Base-by-base conservation (phyloP, 2,888 invertebrate genomes). In the Aphrophora alni region DNA sequence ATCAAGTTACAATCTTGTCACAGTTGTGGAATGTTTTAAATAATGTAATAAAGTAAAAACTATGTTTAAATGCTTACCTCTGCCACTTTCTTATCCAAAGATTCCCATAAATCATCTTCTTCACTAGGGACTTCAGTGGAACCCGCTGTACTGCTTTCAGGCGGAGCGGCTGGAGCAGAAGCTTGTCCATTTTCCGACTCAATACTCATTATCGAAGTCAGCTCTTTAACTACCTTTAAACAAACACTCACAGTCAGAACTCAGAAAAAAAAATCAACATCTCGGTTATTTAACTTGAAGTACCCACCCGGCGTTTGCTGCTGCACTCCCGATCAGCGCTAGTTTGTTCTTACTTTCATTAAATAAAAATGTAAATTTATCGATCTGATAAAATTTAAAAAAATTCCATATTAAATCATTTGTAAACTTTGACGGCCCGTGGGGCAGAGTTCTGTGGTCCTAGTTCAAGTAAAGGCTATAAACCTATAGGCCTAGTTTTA, bases 141-240 rank as follows among this genome's bases (percentile, higher is more conserved):
- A 44, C 44, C 44, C 44, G 44, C 17, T 44, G 44, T 44, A 10
- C 44, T 10, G 44, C 73, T 28, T 25, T 71, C 12, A 24, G 21
- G 10, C 7, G 26, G 73, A 73, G 73, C 12, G 28, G 73, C 17
- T 71, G 10, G 25, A 28, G 73, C 44, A 44, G 28, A 24, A 24
- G 71, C 26, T 7, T 72, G 72, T 25, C 7, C 25, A 8, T 72
- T 28, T 8, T n/a, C n/a, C n/a, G n/a, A n/a, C n/a, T n/a, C n/a
- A n/a, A 4, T 14, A 26, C 72, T 72, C 72, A 72, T 72, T 73
- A 73, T 73, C 8, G 8, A 25, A 1, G 73, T 28, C 5, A 73
- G 73, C 28, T 73, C 73, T 4, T 73, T 38, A 73, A 73, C 21
- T 21, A 72, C 72, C 21, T 24, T 8, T 8, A 72, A 72, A 72